Evolutionary conservation across 2,888 invertebrate genomes (phyloP), one percentile per base, ranked within the genome.

Genomic region (Argyra leucocephala): DNA sequence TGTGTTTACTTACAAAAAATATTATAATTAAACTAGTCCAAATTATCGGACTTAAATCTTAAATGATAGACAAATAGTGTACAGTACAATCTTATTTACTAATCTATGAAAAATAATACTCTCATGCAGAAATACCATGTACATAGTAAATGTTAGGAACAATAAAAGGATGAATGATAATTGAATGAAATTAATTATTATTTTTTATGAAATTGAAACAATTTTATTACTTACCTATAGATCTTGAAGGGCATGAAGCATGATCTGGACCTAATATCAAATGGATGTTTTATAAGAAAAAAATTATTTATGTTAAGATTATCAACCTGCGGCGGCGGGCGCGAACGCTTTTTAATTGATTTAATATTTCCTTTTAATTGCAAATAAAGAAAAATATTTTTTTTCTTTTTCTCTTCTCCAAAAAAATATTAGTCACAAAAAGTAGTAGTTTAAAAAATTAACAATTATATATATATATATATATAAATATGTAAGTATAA

Each of bases 181-280:
- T 18, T 48, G 48, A 18, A 48, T 31, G 18, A 37, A 48, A 15
- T 18, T 18, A 18, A 2, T 48, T 48, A 12, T 48, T 48, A 5
- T 48, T 48, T 48, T 48, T 5, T 18, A n/a, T 48, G 61, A 68
- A 57, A 64, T 67, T 64, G 67, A 71, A 70, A 71, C 71, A 66
- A 66, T 68, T 70, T 71, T 70, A 70, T 68, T 71, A 79, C 80
- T 80, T 79, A 80, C 80, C 80, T 76, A 78, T 78, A 66, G 77
- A 75, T 75, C 80, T 75, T 71, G 80, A 78, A 72, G 78, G 79
- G 75, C 80, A 80, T 72, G 79, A 79, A 71, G 76, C 75, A 73
- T 80, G 80, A 75, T 80, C 79, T 69, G 80, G 80, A 80, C 80
- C 80, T 80, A 76, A 48, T 48, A 48, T 48, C 48, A 48, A 48